Evolutionary conservation across 2,797 vertebrate genomes (phyloP), one percentile per base, ranked within the genome.

Genomic region (Cirrhinus mrigala): DNA sequence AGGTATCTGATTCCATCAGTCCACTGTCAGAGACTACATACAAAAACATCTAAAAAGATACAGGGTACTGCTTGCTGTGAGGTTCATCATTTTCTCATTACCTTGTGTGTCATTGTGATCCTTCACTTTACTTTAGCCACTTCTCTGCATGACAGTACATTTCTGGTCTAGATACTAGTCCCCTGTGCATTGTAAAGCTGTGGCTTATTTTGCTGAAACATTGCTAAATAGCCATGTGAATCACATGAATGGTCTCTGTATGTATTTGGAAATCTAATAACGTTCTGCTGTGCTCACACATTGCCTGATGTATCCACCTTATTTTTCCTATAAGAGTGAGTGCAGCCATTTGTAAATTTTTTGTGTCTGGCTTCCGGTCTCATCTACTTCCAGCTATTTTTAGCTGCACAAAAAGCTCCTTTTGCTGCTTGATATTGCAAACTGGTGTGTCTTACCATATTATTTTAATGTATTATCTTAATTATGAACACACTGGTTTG

Each of bases 1-100:
- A 56, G 48, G 15, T 29, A 29, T 78, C 37, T 84, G 50, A 84
- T 84, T 84, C 3, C 18, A 78, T 84, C 33, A 68, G 44, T 84
- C 10, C 16, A 15, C 20, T 56, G 12, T 44, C 44, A 74, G 46
- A 83, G 33, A 77, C 15, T 37, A 68, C 46, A 74, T 16, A 48
- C 16, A 74, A 14, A 37, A 52, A 12, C 12, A 24, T 29, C 62
- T 18, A 66, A 71, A 44, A 18, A 71, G 68, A n/a, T 6, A 54
- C 29, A n/a, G n/a, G n/a, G 50, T 9, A 33, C 22, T 69, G 29
- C 33, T 20, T 4, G 22, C 29, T 44, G 66, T 44, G 14, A 81
- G 50, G 22, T 33, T 44, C 52, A 80, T 15, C 24, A 24, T 52
- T 69, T 81, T 37, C 20, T 50, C 6, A 68, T 69, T 20, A 69